Conservation (phyloP, 2,888 invertebrate species). For the Pristionchus japonicus region DNA sequence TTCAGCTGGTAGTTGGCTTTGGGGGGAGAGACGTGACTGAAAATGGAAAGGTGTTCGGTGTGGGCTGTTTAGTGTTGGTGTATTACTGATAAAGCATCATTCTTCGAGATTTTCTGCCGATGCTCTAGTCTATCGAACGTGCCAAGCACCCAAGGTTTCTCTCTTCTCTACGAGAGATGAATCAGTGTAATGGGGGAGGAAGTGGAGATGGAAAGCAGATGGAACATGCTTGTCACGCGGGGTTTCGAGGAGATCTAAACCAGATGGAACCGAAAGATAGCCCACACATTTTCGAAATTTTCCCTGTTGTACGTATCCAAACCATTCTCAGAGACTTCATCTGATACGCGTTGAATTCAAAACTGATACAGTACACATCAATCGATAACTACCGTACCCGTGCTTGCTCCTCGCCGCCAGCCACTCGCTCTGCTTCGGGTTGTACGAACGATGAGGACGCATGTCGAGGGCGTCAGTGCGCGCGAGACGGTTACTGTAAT, state of each 20-base stretch:
- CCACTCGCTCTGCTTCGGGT: constrained; percentile 69
- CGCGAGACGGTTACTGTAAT: constrained; percentile 57
- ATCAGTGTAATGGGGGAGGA: neutral
- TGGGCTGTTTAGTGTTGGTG: too few relatives aligned
- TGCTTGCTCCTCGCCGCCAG: constrained; percentile 59
- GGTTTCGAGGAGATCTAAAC: neutral
- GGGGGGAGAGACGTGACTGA: neutral
- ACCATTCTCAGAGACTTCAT: too few relatives aligned
- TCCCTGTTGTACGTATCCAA: too few relatives aligned
- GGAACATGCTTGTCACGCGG: neutral
- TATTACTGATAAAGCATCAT: too few relatives aligned
- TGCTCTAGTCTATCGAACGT: too few relatives aligned
- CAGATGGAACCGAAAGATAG: neutral
- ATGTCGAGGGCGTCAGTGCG: constrained; percentile 61
- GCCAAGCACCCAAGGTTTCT: neutral
- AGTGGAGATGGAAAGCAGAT: neutral
- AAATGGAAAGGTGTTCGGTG: too few relatives aligned
- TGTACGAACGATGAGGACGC: constrained; percentile 67
- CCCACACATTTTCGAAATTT: too few relatives aligned
- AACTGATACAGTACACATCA: too few relatives aligned
- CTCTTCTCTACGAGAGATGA: neutral
- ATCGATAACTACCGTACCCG: constrained; percentile 37
- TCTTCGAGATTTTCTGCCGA: too few relatives aligned
- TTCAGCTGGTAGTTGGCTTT: neutral
- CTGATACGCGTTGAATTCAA: too few relatives aligned